These are phyloP conservation scores for Tursiops truncatus DNA, from an alignment of 2,113 vertebrate species.

Conservation along the genomic window DNA sequence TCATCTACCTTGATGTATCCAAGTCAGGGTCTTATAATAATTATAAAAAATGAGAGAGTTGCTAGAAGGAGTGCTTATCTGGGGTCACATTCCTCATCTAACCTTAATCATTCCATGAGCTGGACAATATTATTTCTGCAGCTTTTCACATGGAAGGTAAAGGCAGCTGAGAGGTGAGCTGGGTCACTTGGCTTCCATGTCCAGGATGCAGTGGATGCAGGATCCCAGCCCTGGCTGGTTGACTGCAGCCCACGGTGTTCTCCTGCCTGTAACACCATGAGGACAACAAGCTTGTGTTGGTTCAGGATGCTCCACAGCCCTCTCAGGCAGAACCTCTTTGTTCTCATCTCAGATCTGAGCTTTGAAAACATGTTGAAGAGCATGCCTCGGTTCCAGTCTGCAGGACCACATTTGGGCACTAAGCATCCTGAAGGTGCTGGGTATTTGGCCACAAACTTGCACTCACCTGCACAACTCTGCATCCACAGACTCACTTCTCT, in stretches of 20 bases:
- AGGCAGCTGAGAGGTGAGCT: neutral
- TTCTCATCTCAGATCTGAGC: neutral
- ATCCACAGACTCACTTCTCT: neutral
- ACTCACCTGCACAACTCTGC: neutral
- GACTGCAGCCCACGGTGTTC: rapidly evolving
- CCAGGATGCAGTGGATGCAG: rapidly evolving
- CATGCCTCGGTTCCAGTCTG: rapidly evolving
- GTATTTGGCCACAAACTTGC: neutral
- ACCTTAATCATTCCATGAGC: neutral
- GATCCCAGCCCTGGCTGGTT: neutral
- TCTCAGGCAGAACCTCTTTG: neutral
- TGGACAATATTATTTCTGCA: neutral
- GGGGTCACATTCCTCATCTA: neutral
- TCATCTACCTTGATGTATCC: neutral
- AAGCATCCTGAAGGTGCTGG: neutral
- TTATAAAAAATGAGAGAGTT: neutral
- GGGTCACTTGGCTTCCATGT: neutral
- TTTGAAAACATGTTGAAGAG: neutral
- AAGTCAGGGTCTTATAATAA: neutral
- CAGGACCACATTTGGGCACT: neutral
- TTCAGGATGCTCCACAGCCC: neutral
- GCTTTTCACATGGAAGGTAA: neutral
- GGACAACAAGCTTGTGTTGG: neutral
- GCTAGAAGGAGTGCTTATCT: neutral
- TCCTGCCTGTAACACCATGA: neutral